phyloP scores from a whole-genome alignment of 2,113 vertebrate species.

The Microcebus murinus region DNA sequence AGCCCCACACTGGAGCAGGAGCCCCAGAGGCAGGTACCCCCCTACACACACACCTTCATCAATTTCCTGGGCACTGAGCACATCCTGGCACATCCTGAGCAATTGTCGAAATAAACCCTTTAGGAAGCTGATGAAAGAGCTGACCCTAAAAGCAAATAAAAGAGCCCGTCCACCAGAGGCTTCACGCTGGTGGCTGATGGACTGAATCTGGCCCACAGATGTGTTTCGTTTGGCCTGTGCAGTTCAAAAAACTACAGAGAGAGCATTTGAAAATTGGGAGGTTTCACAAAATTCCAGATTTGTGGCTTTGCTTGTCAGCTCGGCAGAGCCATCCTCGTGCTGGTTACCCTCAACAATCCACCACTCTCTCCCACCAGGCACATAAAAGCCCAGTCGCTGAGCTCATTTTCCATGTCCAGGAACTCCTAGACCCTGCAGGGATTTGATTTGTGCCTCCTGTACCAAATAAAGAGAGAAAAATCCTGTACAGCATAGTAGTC shows the following conservation, averaged over 20 bases:
- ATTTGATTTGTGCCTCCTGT: neutral
- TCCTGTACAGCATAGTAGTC: too few relatives aligned
- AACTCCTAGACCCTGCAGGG: neutral
- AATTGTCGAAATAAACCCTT: constrained; percentile 39
- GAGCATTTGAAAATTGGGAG: neutral
- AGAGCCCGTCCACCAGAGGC: constrained; percentile 11
- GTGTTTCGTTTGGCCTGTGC: constrained; percentile 34
- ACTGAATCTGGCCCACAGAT: neutral
- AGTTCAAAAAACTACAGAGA: constrained; percentile 17
- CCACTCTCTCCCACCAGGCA: neutral
- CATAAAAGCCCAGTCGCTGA: neutral
- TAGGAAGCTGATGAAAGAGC: neutral
- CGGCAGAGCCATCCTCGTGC: neutral
- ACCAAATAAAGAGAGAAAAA: neutral
- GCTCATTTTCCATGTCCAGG: neutral
- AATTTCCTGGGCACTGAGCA: neutral
- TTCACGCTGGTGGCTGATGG: neutral
- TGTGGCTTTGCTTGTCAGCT: constrained; percentile 44
- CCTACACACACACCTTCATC: neutral
- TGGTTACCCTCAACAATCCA: neutral
- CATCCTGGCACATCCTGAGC: neutral
- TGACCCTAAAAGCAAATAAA: constrained; percentile 38
- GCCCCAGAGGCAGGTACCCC: neutral
- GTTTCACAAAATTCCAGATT: constrained; percentile 45
- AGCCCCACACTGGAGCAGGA: neutral